Percentiles rank a stretch among this genome's conserved stretches.
phyloP scores from a whole-genome alignment of 2,888 invertebrate genomes.

The Xestoiulus laeticollis region DNA sequence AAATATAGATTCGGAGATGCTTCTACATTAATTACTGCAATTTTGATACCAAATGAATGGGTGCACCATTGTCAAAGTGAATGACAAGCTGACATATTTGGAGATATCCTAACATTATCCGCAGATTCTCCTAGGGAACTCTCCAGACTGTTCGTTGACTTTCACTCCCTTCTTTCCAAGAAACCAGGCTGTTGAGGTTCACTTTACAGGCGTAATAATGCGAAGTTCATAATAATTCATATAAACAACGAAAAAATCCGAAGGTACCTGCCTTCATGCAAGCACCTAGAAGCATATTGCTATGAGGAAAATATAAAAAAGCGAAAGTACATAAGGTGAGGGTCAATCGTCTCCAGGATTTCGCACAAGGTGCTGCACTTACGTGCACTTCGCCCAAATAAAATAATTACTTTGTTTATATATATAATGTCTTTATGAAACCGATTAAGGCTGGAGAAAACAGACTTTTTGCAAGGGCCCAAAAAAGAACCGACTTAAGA shows the following conservation, averaged over 20 bases:
- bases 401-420: not conserved
- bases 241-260: conserved; percentile 10
- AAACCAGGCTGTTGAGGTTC: conserved; percentile 34
- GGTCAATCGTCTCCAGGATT: not conserved
- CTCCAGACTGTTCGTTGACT: conserved; percentile 31
- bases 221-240: not conserved
- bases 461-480: not conserved
- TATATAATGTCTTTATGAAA: not conserved
- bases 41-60: not conserved
- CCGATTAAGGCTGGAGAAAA: not conserved
- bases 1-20: conserved; percentile 28
- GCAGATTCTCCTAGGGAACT: not conserved
- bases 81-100: conserved; percentile 37
- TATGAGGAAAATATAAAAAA: not conserved
- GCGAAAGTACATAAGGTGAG: not conserved
- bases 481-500: too few relatives aligned
- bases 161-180: conserved; percentile 34
- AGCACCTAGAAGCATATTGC: conserved; percentile 13
- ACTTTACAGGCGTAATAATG: conserved; percentile 31
- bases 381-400: not conserved
- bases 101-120: conserved; percentile 37
- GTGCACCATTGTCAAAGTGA: conserved; percentile 29
- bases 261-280: not conserved
- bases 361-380: not conserved
- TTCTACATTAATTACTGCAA: conserved; percentile 11